phyloP scores from a whole-genome alignment of 2,888 invertebrate species.

The Spodoptera littoralis region DNA sequence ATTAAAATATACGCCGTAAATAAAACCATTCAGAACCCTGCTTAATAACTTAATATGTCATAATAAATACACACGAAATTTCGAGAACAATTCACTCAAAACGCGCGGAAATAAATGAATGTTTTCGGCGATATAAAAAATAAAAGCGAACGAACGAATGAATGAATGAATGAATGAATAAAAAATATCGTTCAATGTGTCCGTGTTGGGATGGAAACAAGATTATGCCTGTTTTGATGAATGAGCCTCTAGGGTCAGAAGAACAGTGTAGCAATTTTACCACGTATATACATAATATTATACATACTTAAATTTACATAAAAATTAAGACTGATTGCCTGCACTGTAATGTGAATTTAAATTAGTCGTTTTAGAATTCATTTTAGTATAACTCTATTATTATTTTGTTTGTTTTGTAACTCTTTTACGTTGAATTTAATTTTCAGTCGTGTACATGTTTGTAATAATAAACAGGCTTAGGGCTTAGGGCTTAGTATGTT shows the following conservation, averaged over 20 bases:
- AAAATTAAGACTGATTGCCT: constrained; percentile 42
- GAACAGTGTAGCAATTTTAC: constrained; percentile 60
- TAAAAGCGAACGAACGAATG: constrained; percentile 55
- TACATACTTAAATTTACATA: constrained; percentile 54
- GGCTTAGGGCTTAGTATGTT: no score
- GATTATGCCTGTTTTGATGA: constrained; percentile 78
- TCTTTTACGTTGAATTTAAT: no score
- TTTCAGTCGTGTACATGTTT: no score
- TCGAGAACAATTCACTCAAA: constrained; percentile 43
- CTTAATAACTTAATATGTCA: constrained; percentile 38
- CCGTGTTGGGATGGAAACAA: constrained; percentile 72
- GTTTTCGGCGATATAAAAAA: constrained; percentile 48
- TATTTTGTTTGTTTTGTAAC: no score
- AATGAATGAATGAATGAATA: constrained; percentile 62
- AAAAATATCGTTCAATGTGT: constrained; percentile 74
- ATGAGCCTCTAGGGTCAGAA: constrained; percentile 70
- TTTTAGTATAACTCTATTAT: no score
- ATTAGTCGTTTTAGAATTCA: neutral
- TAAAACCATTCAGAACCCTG: constrained; percentile 22
- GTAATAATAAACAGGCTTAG: no score
- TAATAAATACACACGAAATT: constrained; percentile 26
- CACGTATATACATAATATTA: constrained; percentile 54
- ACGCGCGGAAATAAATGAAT: constrained; percentile 49
- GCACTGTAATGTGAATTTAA: constrained; percentile 31
- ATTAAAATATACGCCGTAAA: constrained; percentile 7